These are phyloP conservation scores for Scomber japonicus DNA, from an alignment of 2,113 vertebrate species.

Conservation along the genomic window DNA sequence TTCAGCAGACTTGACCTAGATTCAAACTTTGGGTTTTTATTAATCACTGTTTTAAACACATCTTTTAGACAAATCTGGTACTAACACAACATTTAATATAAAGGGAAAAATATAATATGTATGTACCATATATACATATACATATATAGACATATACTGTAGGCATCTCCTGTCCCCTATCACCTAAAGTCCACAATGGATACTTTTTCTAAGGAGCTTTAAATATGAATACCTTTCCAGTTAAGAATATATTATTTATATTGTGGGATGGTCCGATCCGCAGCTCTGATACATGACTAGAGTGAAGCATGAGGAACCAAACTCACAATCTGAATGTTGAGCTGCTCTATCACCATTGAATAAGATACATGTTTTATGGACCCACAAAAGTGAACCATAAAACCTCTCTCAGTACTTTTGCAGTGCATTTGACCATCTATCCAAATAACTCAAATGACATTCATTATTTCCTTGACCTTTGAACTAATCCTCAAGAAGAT, in stretches of 20 bases:
- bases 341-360: not conserved
- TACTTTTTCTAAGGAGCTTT: conserved; percentile 43
- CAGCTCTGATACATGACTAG: conserved; percentile 20
- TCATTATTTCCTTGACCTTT: not conserved
- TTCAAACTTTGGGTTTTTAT: conserved; percentile 5
- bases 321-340: conserved; percentile 1
- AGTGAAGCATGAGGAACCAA: conserved; percentile 24
- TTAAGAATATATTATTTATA: conserved; percentile 58
- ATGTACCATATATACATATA: not conserved
- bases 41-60: not conserved
- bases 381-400: conserved; percentile 9
- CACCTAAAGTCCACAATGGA: conserved; percentile 33
- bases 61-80: not conserved
- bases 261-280: conserved; percentile 22
- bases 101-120: conserved; percentile 7
- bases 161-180: not conserved
- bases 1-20: conserved; percentile 23
- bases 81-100: not conserved
- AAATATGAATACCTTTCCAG: conserved; percentile 55
- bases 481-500: not conserved
- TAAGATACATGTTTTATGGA: not conserved
- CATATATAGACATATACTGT: not conserved
- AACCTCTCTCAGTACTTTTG: not conserved
- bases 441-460: no score
- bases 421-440: not conserved